phyloP scores from a whole-genome alignment of 2,888 invertebrate genomes.

The Clivina fossor region DNA sequence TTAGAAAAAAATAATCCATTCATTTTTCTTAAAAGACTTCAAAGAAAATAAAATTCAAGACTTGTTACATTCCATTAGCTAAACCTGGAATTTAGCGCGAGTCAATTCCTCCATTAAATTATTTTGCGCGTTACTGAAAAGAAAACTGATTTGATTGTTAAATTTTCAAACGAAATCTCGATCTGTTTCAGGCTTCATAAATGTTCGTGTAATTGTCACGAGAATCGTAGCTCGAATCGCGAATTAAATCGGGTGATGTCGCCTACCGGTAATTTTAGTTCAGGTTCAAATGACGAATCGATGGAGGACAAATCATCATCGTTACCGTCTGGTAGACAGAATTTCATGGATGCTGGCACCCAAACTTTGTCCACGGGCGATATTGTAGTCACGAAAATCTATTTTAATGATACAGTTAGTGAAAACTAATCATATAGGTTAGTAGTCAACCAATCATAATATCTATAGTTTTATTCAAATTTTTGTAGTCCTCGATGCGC shows the following conservation, averaged over 20 bases:
- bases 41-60: too few relatives aligned
- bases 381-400: slow-evolving; percentile 86
- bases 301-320: slow-evolving; percentile 46
- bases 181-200: slow-evolving; percentile 27
- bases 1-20: not conserved
- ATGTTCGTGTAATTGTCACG: slow-evolving; percentile 25
- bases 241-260: slow-evolving; percentile 45
- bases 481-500: too few relatives aligned
- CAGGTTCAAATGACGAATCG: slow-evolving; percentile 47
- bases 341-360: slow-evolving; percentile 63
- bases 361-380: slow-evolving; percentile 91
- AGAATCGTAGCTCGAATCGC: not conserved
- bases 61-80: too few relatives aligned
- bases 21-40: not conserved
- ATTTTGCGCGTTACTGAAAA: not conserved
- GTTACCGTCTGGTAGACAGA: slow-evolving; percentile 53
- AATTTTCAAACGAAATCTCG: not conserved
- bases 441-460: slow-evolving; percentile 2
- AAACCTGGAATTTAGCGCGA: too few relatives aligned
- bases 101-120: not conserved
- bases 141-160: not conserved
- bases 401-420: slow-evolving; percentile 48
- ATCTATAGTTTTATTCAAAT: not conserved
- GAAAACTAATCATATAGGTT: slow-evolving; percentile 21
- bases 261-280: slow-evolving; percentile 47